Evolutionary conservation across 2,888 invertebrate species (phyloP).

Genomic region (Mimumesa dahlbomi): DNA sequence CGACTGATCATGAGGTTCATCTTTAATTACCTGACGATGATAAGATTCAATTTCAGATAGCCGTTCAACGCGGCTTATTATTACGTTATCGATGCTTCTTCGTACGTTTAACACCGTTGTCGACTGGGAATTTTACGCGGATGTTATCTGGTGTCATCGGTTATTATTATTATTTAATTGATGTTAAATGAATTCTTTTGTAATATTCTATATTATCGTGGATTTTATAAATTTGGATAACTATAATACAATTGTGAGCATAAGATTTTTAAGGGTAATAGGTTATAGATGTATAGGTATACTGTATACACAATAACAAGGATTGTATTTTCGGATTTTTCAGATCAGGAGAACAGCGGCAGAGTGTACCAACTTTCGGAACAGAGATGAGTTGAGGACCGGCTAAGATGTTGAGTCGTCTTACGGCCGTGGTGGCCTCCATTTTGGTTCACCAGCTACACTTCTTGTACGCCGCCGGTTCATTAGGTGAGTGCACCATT

Average conservation of each 20-base stretch:
- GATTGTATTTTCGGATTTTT: too few relatives aligned
- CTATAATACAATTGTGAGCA: too few relatives aligned
- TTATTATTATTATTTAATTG: too few relatives aligned
- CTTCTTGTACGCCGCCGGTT: constrained; percentile 66
- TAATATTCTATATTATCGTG: too few relatives aligned
- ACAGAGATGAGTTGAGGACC: constrained; percentile 77
- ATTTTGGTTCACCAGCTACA: constrained; percentile 74
- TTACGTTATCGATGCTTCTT: background rate
- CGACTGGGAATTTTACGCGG: too few relatives aligned
- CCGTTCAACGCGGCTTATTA: background rate
- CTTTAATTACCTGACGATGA: constrained; percentile 47
- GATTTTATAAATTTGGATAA: too few relatives aligned
- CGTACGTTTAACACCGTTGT: too few relatives aligned
- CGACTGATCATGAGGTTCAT: constrained; percentile 22
- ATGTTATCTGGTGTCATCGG: too few relatives aligned
- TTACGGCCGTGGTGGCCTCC: constrained; percentile 77
- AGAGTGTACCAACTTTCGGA: constrained; percentile 41
- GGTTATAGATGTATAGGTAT: too few relatives aligned
- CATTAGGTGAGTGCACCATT: constrained; percentile 63
- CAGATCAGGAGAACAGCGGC: constrained; percentile 35
- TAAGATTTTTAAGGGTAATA: too few relatives aligned
- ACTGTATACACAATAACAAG: too few relatives aligned
- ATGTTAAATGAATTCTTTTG: too few relatives aligned
- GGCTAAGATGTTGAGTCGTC: constrained; percentile 76
- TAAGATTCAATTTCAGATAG: constrained; percentile 39